Base-by-base conservation (phyloP, 1,140 invertebrate genomes). In the Cotesia typhae region DNA sequence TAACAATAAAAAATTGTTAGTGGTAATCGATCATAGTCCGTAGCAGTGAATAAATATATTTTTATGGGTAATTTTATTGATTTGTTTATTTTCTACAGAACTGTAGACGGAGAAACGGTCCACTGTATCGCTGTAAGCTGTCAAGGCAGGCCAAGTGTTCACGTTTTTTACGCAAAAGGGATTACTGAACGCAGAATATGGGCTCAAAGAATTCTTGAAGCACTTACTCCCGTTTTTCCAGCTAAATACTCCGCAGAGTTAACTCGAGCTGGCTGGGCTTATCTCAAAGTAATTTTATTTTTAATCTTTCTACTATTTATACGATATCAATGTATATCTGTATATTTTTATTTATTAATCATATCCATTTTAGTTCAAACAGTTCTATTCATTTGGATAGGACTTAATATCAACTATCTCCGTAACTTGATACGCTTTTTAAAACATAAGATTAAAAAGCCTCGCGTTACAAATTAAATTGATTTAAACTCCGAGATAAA, bases 171-270 rank as follows among this genome's bases (percentile, higher is more conserved):
- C 47, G 87, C 87, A 1, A 84, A 87, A 68, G 87, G 88, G 28
- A 82, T 87, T 28, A 84, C 86, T 1, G 90, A 91, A 77, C 79
- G 90, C 69, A 83, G 89, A 67, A 81, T 91, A 41, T 93, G 92
- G 92, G 91, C 92, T 83, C 91, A 92, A 79, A 91, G 89, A 79
- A 83, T 92, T 38, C 82, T 92, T 9, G 91, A 92, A 81, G 87
- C 87, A 66, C 76, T 91, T 10, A 92, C 91, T 1, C 84, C 87
- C 41, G 83, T 85, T 36, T 90, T 93, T 80, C 88, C 90, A n/a
- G 76, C 87, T 0, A 89, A 88, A 73, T 87, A 91, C 47, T 88
- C 89, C 0, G 85, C 89, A 3, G 89, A 92, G 75, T 90, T 89
- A 74, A 89, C 88, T 9, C 83, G 90, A 78, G 89, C 89, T 70